These are phyloP conservation scores for Euleptes europaea DNA, from an alignment of 2,113 vertebrate species.

Conservation along the genomic window DNA sequence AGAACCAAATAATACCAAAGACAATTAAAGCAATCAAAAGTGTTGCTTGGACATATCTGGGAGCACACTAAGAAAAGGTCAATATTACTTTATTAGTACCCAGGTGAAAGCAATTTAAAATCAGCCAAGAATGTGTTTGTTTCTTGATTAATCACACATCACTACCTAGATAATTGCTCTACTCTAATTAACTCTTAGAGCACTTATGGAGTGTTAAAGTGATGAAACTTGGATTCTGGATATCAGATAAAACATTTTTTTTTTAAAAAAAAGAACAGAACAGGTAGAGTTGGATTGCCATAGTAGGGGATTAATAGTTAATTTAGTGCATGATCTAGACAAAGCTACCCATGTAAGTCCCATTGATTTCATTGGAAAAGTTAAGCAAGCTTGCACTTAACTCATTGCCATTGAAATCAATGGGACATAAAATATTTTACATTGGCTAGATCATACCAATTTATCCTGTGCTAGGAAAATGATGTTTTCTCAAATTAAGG, in stretches of 20 bases:
- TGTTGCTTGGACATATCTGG: neutral
- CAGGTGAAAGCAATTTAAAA: neutral
- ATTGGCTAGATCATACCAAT: neutral
- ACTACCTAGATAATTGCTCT: neutral
- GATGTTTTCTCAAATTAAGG: neutral
- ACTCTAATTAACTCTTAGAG: neutral
- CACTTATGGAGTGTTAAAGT: neutral
- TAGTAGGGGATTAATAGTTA: neutral
- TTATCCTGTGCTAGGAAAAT: neutral
- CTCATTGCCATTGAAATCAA: neutral
- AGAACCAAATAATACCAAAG: neutral
- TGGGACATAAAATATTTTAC: neutral
- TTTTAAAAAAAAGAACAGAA: neutral
- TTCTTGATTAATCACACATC: neutral
- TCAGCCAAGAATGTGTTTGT: neutral
- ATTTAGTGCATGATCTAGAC: neutral
- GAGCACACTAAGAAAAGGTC: neutral
- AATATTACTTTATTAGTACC: neutral
- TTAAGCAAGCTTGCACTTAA: neutral
- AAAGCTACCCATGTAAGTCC: neutral
- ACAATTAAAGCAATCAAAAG: neutral
- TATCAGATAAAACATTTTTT: too few relatives aligned
- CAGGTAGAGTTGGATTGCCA: neutral
- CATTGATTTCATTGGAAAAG: neutral
- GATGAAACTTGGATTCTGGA: neutral